These are phyloP conservation scores for Poecile atricapillus DNA, from an alignment of 2,113 vertebrate genomes.

Conservation along the genomic window DNA sequence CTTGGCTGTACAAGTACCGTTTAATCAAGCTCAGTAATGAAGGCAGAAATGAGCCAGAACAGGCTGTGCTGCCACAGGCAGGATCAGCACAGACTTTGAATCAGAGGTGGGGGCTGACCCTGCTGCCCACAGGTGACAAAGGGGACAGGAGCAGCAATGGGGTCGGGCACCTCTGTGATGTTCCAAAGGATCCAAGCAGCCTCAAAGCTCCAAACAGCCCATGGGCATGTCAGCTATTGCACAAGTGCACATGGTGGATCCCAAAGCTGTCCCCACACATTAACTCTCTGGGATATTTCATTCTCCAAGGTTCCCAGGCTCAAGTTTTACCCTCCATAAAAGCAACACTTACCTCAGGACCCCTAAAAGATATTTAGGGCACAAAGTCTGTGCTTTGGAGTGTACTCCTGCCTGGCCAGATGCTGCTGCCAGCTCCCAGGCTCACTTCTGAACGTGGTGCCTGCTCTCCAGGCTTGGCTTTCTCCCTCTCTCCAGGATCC, in stretches of 20 bases:
- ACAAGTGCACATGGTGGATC: fast-evolving
- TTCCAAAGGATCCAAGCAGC: neutral
- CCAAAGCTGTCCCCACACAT: neutral
- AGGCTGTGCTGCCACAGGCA: neutral
- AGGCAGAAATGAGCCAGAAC: neutral
- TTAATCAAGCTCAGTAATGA: slow-evolving; percentile 55
- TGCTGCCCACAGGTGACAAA: neutral
- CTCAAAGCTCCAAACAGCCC: neutral
- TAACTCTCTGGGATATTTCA: neutral
- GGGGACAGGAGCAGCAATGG: neutral
- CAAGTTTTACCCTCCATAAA: neutral
- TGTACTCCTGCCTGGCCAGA: neutral
- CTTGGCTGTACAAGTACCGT: slow-evolving; percentile 26
- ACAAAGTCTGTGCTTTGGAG: neutral
- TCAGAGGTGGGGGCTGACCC: neutral
- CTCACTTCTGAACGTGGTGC: neutral
- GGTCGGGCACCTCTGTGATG: fast-evolving
- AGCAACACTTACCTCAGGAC: neutral
- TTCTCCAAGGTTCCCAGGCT: neutral
- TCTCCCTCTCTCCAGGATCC: neutral
- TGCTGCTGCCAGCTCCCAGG: neutral
- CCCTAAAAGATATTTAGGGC: neutral
- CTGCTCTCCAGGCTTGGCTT: neutral
- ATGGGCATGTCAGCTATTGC: fast-evolving
- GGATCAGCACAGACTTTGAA: neutral